These are phyloP conservation scores for Cyanoliseus patagonus DNA, from an alignment of 2,113 vertebrate genomes.

Conservation along the genomic window DNA sequence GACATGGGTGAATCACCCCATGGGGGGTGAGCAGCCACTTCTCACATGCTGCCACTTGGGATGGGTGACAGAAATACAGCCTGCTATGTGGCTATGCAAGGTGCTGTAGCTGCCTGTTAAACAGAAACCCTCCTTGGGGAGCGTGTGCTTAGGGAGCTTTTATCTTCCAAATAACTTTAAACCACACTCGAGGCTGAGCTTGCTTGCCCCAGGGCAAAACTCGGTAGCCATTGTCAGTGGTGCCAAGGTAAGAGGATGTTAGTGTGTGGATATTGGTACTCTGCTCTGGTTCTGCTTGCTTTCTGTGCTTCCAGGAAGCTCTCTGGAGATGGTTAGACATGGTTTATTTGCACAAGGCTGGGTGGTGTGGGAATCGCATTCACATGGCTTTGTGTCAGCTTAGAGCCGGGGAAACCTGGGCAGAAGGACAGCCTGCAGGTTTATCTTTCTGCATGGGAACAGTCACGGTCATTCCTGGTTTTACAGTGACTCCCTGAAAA, in stretches of 20 bases:
- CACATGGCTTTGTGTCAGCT: background rate
- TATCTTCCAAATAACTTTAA: constrained; percentile 8
- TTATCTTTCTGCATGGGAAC: background rate
- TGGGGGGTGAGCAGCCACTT: accelerated
- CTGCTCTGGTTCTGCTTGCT: background rate
- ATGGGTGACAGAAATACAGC: background rate
- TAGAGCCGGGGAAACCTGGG: background rate
- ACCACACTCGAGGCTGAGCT: background rate
- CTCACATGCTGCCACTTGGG: background rate
- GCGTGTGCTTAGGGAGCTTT: background rate
- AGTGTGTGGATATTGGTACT: background rate
- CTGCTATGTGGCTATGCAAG: background rate
- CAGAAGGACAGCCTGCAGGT: background rate
- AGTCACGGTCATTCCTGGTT: accelerated
- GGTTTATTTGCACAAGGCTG: constrained; percentile 20
- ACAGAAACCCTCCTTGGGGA: background rate
- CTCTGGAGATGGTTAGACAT: background rate
- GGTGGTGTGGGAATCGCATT: background rate
- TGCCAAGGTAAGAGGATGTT: background rate
- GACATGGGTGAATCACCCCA: background rate
- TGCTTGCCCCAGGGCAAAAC: background rate
- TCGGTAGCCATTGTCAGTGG: background rate
- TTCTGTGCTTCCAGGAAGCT: background rate
- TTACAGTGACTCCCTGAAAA: background rate
- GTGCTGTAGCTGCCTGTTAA: background rate